Base-by-base conservation (phyloP, 1,140 invertebrate genomes). In the Thaumatotibia leucotreta region DNA sequence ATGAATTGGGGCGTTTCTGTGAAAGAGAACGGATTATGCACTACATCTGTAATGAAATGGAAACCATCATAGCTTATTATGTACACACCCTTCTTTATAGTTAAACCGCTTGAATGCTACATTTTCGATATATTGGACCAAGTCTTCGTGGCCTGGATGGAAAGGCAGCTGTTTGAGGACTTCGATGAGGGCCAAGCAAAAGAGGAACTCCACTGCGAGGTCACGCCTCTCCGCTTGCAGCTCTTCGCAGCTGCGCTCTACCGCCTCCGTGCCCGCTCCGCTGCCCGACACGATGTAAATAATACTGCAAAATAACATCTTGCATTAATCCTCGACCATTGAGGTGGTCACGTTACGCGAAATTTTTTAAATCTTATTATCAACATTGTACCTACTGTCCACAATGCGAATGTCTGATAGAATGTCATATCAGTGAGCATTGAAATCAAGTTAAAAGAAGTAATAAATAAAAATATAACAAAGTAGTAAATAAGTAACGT, bases 81-180 rank as follows among this genome's bases (percentile, higher is more conserved):
- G 23, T 54, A 89, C 92, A 90, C 92, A 98, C 96, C 97, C 97
- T 92, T 99, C 99, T 80, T 97, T 95, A 86, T 99, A 99, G 89
- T 98, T 99, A 82, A 99, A 99, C 89, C 99, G 97, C 83, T 97
- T 97, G 88, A 99, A 99, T 17, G 98, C 97, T 64, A 99, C 94
- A 90, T 97, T 98, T 92, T 99, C 98, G 77, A 99, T 98, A 85
- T 98, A 96, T 35, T 94, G 95, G 20, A 99, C 95, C 20, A 99
- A 92, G 92, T 99, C 97, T 87, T 99, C 98, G 88, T 99, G 98
- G 0, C 98, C 98, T 8, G 99, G 99, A 92, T 99, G 98, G 85
- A 99, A 98, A 2, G 97, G 96, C 70, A 99, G 91, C 86, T 99
- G 98, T 70, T 96, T 96, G 8, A 99, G 91, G 62, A 99, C 96